A percentile compares a stretch with the other conserved stretches of the same genome.
phyloP scores from a whole-genome alignment of 2,797 vertebrate genomes.

The Pterois miles region DNA sequence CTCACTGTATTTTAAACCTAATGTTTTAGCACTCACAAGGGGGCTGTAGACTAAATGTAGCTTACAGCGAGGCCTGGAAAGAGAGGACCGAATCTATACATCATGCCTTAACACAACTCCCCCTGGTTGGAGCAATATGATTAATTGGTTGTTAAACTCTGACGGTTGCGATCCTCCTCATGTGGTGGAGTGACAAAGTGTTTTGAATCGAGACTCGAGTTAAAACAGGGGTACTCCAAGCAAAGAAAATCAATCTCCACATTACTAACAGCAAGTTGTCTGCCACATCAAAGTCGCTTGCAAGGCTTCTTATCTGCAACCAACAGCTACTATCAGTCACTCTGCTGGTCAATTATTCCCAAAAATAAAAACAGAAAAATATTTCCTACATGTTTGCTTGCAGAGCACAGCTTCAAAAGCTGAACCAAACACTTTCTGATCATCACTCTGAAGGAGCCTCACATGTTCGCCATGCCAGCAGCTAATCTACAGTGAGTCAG shows the following conservation, averaged over 20 bases:
- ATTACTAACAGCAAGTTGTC: conserved; percentile 55
- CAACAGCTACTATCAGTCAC: conserved; percentile 55
- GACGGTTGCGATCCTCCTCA: conserved; percentile 2
- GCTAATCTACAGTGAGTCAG: conserved; percentile 11
- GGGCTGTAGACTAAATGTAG: neutral
- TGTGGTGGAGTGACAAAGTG: conserved; percentile 29
- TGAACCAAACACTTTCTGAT: conserved; percentile 14
- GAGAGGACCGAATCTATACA: neutral
- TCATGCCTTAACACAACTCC: conserved; percentile 1
- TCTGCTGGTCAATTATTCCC: conserved; percentile 45
- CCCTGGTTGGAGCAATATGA: conserved; percentile 16
- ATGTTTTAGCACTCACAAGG: neutral
- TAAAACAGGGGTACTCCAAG: conserved; percentile 39
- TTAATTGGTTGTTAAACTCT: conserved; percentile 39
- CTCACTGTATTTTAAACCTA: neutral
- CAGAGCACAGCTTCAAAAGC: conserved; percentile 34
- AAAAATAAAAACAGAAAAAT: conserved; percentile 46
- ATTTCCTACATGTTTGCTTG: conserved; percentile 32
- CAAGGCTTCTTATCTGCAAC: conserved; percentile 58
- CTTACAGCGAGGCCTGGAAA: neutral
- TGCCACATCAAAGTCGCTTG: conserved; percentile 51
- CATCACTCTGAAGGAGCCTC: conserved; percentile 20
- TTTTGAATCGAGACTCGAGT: conserved; percentile 32
- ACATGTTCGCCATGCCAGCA: neutral
- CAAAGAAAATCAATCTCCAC: conserved; percentile 52